Evolutionary conservation across 2,888 invertebrate species (phyloP).

Genomic region (Melieria omissa): DNA sequence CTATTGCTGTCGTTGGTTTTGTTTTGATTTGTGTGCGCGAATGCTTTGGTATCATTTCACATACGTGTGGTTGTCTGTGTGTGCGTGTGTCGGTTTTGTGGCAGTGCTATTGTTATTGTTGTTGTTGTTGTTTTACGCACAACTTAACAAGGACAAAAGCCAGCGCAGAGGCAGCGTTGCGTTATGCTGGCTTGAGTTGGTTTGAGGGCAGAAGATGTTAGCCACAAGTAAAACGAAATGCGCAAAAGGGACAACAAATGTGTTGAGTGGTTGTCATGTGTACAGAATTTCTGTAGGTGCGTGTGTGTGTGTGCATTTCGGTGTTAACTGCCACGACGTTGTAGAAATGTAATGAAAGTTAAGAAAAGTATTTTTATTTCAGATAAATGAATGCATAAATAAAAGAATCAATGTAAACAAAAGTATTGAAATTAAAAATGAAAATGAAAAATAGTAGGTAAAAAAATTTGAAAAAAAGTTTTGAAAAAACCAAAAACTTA

Average conservation of each 20-base stretch:
- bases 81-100: background rate
- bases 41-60: background rate
- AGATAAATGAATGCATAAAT: conserved; percentile 11
- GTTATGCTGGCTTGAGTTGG: background rate
- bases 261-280: conserved; percentile 21
- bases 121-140: conserved; percentile 18
- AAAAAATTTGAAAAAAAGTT: no score
- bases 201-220: background rate
- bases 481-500: no score
- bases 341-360: conserved; percentile 27
- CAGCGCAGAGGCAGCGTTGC: background rate
- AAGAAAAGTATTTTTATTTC: conserved; percentile 29
- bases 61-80: background rate
- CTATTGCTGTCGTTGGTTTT: conserved; percentile 3
- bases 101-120: background rate
- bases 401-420: no score
- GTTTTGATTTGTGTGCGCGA: conserved; percentile 6
- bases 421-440: no score
- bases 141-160: conserved; percentile 21
- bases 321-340: conserved; percentile 13
- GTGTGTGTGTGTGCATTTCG: background rate
- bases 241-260: background rate
- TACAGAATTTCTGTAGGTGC: background rate
- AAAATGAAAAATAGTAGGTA: no score
- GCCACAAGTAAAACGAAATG: background rate